These are phyloP conservation scores for Ptilorrhoa leucosticta DNA, from an alignment of 2,113 vertebrate genomes.

Conservation along the genomic window DNA sequence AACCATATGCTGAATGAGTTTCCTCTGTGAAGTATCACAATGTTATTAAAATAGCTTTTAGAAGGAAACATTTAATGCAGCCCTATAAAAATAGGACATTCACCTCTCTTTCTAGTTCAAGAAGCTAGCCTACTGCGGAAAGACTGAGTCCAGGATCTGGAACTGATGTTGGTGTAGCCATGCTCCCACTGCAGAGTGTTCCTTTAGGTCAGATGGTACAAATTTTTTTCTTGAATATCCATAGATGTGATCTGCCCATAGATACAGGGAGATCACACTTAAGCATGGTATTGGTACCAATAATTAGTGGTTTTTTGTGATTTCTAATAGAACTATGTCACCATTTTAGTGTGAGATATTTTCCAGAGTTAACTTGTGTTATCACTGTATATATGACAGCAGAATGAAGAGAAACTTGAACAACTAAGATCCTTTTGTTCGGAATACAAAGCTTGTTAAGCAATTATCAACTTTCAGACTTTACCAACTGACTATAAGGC, in stretches of 20 bases:
- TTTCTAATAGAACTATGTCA: not conserved
- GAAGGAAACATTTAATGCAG: not conserved
- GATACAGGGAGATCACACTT: not conserved
- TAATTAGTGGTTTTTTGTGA: not conserved
- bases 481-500: constrained; percentile 17
- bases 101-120: not conserved
- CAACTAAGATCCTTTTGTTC: constrained; percentile 17
- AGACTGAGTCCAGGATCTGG: not conserved
- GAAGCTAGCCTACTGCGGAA: not conserved
- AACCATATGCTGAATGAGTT: not conserved
- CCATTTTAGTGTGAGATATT: not conserved
- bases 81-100: not conserved
- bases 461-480: constrained; percentile 7
- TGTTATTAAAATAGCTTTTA: not conserved
- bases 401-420: constrained; percentile 10
- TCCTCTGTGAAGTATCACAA: not conserved
- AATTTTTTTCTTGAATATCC: not conserved
- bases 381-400: not conserved
- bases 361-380: not conserved
- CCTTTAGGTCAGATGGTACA: not conserved
- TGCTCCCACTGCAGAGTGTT: not conserved
- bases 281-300: not conserved
- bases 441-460: constrained; percentile 35
- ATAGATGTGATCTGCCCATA: not conserved
- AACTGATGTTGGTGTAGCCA: not conserved